Evolutionary conservation across 2,113 vertebrate species (phyloP), one percentile per base, ranked within the genome.

Genomic region (Mormyrus lacerda): DNA sequence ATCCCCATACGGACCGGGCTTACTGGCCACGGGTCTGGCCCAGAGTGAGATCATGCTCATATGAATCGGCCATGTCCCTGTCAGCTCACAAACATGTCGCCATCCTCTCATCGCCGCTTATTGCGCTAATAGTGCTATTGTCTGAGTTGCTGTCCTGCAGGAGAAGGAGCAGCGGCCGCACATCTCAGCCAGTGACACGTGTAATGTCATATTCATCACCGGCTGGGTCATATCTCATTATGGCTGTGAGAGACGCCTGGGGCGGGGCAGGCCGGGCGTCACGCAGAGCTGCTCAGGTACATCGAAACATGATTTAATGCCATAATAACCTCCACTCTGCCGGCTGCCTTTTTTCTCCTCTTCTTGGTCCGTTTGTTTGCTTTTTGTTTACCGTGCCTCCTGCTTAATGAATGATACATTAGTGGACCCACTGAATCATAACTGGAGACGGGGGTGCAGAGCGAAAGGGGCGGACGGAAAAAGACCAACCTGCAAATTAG

Each of bases 151-250:
- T 31, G 35, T 58, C 53, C 86, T 53, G 53, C 50, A 39, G 86
- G 51, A 58, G 85, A 42, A 53, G 39, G 53, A 87, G 86, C 50
- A 17, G 85, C 6, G 15, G 27, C 53, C 5, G 21, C 87, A 19
- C 51, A 31, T 39, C 87, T 65, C 19, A 65, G 87, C 53, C 87
- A 65, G 87, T 87, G 53, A 65, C 51, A 58, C 39, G 87, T 15
- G 55, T 65, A 27, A 58, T 45, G 87, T 87, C 87, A 58, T 65
- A 87, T 61, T 45, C 87, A 61, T 61, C 87, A 87, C 19, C 21
- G 86, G 51, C 35, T 15, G 51, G 86, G 86, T 61, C 86, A 61
- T 4, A 87, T n/a, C 86, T 58, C 86, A 87, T 87, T 24, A 61
- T 61, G 87, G 87, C 87, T 87, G 55, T 8, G 53, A 61, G 87